Conservation (phyloP, 35 echinoderm and acorn worm species). For the Stichopus chloronotus region DNA sequence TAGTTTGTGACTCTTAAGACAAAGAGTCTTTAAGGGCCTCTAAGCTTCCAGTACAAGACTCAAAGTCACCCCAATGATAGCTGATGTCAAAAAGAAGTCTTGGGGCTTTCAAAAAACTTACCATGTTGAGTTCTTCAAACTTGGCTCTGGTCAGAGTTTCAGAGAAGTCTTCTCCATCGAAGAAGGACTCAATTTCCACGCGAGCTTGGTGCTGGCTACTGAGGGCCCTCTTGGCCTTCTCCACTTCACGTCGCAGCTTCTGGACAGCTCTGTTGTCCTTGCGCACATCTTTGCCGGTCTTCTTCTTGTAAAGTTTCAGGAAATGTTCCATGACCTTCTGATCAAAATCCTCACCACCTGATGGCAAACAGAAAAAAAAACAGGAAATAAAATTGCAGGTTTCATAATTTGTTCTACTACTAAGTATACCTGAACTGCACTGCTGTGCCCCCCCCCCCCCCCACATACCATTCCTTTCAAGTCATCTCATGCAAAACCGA, state of each 20-base stretch:
- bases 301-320: slow-evolving; percentile 99
- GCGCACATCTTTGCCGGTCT: slow-evolving; percentile 97
- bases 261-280: slow-evolving; percentile 98
- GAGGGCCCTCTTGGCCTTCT: slow-evolving; percentile 97
- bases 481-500: too few relatives aligned
- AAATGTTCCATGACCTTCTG: slow-evolving; percentile 98
- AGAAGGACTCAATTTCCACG: slow-evolving; percentile 98
- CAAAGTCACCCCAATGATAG: neutral
- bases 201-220: slow-evolving; percentile 92
- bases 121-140: slow-evolving; percentile 98
- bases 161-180: slow-evolving; percentile 96
- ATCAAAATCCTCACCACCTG: slow-evolving; percentile 99
- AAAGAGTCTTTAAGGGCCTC: too few relatives aligned
- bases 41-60: neutral
- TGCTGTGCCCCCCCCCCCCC: neutral
- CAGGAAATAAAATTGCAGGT: too few relatives aligned
- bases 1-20: too few relatives aligned
- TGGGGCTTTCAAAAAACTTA: slow-evolving; percentile 46
- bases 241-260: slow-evolving; percentile 98
- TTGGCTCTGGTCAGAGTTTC: slow-evolving; percentile 91
- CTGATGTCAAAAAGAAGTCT: neutral
- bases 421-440: neutral
- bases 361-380: neutral
- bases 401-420: neutral
- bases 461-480: too few relatives aligned